These are phyloP conservation scores for Agrochola macilenta DNA, from an alignment of 2,888 invertebrate genomes.

Conservation along the genomic window DNA sequence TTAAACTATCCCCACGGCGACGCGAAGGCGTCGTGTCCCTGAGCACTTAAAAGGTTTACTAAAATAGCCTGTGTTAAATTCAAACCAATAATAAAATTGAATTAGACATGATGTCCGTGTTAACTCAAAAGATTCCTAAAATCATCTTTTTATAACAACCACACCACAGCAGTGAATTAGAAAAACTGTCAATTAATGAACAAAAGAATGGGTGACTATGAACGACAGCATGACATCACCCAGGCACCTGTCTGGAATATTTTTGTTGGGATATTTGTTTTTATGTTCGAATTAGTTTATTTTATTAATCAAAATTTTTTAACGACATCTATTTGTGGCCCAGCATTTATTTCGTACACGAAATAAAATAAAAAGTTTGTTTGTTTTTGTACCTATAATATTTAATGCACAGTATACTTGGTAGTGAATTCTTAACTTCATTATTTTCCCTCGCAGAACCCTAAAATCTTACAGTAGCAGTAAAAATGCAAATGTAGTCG, in stretches of 20 bases:
- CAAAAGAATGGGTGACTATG: constrained; percentile 13
- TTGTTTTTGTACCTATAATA: background rate
- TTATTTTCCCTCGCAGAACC: constrained; percentile 16
- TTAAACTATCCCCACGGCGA: too few species aligned
- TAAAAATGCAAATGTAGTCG: constrained; percentile 55
- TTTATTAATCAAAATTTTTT: constrained; percentile 12
- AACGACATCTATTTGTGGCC: background rate
- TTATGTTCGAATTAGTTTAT: constrained; percentile 12
- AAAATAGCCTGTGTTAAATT: background rate
- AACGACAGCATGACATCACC: constrained; percentile 7
- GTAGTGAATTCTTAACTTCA: background rate
- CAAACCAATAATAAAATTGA: background rate
- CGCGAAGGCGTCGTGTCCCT: too few species aligned
- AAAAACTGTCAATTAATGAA: constrained; percentile 18
- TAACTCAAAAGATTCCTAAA: constrained; percentile 2
- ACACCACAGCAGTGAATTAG: background rate
- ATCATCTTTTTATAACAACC: background rate
- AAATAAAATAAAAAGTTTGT: constrained; percentile 3
- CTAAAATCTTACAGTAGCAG: constrained; percentile 45
- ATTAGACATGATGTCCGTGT: background rate
- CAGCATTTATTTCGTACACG: background rate
- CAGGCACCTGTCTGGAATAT: constrained; percentile 18
- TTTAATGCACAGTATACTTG: background rate
- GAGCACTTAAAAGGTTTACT: background rate
- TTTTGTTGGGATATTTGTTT: constrained; percentile 16